Evolutionary conservation across 2,113 vertebrate species (phyloP), one percentile per base, ranked within the genome.

Genomic region (Rana temporaria): DNA sequence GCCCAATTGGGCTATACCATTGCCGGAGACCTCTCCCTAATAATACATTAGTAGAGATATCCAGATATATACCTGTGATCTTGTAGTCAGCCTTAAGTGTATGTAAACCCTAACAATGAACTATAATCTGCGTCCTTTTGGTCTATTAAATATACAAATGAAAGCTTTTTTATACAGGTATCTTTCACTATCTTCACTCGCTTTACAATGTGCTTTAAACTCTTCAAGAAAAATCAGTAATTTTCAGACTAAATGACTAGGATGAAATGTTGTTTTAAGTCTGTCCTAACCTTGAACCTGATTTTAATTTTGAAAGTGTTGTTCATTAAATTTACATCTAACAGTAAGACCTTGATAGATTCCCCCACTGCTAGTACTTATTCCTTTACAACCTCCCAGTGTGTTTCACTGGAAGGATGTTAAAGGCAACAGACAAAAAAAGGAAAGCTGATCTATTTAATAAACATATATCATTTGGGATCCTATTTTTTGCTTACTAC

Each of bases 391-490:
- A 55, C 48, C 20, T 67, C 59, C 80, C 59, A 26, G 70, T 56
- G 80, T 26, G 56, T n/a, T 72, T 20, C 48, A 42, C 24, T 19
- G 22, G 38, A 38, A 53, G 26, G 34, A 57, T 38, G 69, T 74
- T 57, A 57, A 66, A 74, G 52, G 34, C 34, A 74, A 74, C 70
- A 7, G 17, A 73, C 65, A 82, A 74, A 82, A 74, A 59, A 16
- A 20, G 57, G 34, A 82, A 73, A 56, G 70, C 70, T 82, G 70
- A 67, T 82, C 62, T 74, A 67, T 65, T 71, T 81, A 81, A 66
- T 66, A 82, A 82, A 55, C 69, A 38, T n/a, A n/a, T 62, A 82
- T 82, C 70, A 74, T 74, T 67, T 59, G 80, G 80, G 70, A 82
- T 65, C 70, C 24, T 32, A 2, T 66, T 66, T 30, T 66, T 74